Base-by-base conservation (phyloP, 1,140 invertebrate genomes). In the Gryllus bimaculatus region DNA sequence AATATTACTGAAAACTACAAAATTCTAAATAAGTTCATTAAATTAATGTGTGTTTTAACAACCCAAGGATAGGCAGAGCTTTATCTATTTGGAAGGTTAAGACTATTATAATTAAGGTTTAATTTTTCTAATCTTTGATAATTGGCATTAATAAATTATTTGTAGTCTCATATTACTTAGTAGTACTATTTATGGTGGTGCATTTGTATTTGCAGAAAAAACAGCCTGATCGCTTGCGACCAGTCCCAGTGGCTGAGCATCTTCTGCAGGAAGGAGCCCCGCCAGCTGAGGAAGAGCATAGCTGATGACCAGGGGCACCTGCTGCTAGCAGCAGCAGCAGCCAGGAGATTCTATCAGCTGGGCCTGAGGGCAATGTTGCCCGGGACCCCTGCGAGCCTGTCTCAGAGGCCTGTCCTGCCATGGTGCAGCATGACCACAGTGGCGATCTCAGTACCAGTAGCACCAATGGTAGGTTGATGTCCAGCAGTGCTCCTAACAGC, bases 231-330 rank as follows among this genome's bases (percentile, higher is more conserved):
- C 88, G 93, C 76, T 91, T 91, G 77, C 87, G 90, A 81, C 90
- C 92, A 48, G 89, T 95, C 79, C 91, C 93, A 48, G 88, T 94
- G 80, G 91, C 92, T 78, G 92, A 93, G 83, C 84, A 85, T 79
- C 90, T 92, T 85, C 86, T 94, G 83, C 80, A 80, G 47, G 73
- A 73, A 48, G 66, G 47, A 74, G 39, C 47, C 8, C 48, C 79
- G 48, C n/a, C 47, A 48, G 12, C 47, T 21, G 75, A 78, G 26
- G 81, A 81, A n/a, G 73, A 75, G 8, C 79, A 80, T 48, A 80
- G 77, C 73, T 80, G 81, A 78, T 81, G 80, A 78, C 80, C 49
- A 75, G 54, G 47, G 54, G 80, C 77, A 49, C 47, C 74, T 20
- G 47, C 75, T 48, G 75, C 48, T 18, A 76, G 80, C 47, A 78